Evolutionary conservation across 2,888 invertebrate genomes (phyloP).

Genomic region (Xestia c-nigrum): DNA sequence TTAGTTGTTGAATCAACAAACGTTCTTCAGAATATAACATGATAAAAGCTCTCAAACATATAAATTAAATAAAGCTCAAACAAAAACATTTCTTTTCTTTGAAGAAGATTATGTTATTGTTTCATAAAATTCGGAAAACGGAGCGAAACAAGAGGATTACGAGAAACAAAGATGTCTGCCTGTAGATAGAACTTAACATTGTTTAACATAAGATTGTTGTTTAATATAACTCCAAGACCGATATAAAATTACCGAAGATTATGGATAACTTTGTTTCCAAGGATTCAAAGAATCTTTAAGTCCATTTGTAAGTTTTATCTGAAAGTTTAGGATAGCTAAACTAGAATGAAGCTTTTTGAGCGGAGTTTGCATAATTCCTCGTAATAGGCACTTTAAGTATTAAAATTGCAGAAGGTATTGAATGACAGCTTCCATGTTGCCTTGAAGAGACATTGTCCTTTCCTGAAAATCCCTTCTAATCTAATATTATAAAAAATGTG

Average conservation of each 20-base stretch:
- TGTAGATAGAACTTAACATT: constrained; percentile 20
- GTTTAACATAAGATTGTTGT: constrained; percentile 12
- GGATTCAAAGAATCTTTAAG: constrained; percentile 14
- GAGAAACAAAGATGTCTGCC: constrained; percentile 43
- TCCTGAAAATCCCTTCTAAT: no score
- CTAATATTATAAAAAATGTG: no score
- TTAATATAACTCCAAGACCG: background rate
- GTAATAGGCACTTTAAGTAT: background rate
- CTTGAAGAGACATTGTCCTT: background rate
- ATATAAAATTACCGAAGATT: constrained; percentile 20
- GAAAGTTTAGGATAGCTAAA: background rate
- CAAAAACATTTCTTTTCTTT: constrained; percentile 15
- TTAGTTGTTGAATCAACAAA: constrained; percentile 26
- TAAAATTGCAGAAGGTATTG: background rate
- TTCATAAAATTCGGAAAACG: constrained; percentile 38
- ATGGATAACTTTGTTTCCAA: constrained; percentile 2
- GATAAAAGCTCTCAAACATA: constrained; percentile 34
- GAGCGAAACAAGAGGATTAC: constrained; percentile 45
- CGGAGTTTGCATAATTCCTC: background rate
- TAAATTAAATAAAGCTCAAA: constrained; percentile 38
- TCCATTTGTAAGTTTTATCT: background rate
- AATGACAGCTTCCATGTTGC: background rate
- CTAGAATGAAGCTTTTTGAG: background rate
- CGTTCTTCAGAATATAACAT: constrained; percentile 10
- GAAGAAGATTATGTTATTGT: constrained; percentile 39